A percentile compares a stretch with the other conserved stretches of the same genome.
These are phyloP conservation scores for Thymelicus acteon DNA, from an alignment of 2,888 invertebrate species.

Conservation along the genomic window DNA sequence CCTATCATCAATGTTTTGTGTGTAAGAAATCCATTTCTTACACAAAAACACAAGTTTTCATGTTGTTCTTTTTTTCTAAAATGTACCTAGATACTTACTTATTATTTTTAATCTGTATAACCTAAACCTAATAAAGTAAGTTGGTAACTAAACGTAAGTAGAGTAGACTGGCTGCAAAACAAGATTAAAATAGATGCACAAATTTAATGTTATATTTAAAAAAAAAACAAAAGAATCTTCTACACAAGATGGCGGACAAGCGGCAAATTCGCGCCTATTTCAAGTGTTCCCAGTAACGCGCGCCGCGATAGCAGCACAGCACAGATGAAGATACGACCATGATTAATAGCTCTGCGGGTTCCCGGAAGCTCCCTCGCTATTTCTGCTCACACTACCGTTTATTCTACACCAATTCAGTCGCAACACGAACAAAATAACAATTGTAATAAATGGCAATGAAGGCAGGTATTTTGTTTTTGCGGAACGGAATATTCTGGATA, in stretches of 20 bases:
- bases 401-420: slow-evolving; percentile 9
- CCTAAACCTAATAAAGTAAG: too few relatives aligned
- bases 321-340: slow-evolving; percentile 52
- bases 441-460: slow-evolving; percentile 7
- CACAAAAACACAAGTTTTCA: too few relatives aligned
- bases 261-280: slow-evolving; percentile 52
- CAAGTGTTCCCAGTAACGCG: slow-evolving; percentile 56
- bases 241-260: slow-evolving; percentile 32
- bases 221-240: not conserved
- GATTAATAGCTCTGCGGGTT: slow-evolving; percentile 45
- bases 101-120: too few relatives aligned
- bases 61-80: too few relatives aligned
- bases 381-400: slow-evolving; percentile 25
- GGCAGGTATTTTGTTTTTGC: not conserved
- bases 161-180: too few relatives aligned
- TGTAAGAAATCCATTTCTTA: too few relatives aligned
- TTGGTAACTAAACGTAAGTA: too few relatives aligned
- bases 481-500: not conserved
- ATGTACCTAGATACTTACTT: too few relatives aligned
- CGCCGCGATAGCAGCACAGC: slow-evolving; percentile 52
- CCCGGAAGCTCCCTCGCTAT: slow-evolving; percentile 27
- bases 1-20: too few relatives aligned
- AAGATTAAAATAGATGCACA: not conserved
- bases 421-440: slow-evolving; percentile 10
- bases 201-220: not conserved